phyloP scores from a whole-genome alignment of 1,140 invertebrate genomes.

The Drosophila tsacasi region DNA sequence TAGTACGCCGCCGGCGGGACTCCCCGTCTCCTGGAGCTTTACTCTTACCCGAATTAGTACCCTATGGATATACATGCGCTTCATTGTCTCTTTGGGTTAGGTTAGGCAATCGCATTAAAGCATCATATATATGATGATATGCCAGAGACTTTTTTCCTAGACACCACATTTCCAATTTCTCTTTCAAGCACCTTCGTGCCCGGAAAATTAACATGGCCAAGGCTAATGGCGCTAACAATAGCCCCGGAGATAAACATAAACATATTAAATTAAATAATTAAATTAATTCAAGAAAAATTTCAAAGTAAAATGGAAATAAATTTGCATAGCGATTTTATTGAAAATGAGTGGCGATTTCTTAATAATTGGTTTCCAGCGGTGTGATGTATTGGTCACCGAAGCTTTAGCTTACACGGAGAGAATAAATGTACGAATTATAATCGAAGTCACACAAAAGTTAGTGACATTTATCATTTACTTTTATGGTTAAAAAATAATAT shows the following conservation, averaged over 20 bases:
- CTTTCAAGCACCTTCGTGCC: constrained; percentile 50
- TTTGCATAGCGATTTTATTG: constrained; percentile 19
- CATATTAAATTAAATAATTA: constrained; percentile 67
- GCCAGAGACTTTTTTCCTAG: constrained; percentile 45
- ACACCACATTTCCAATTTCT: constrained; percentile 55
- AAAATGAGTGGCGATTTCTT: constrained; percentile 27
- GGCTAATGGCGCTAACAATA: constrained; percentile 49
- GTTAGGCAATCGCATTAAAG: constrained; percentile 51
- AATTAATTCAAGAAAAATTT: constrained; percentile 49
- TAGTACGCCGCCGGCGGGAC: constrained; percentile 2
- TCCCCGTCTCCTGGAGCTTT: constrained; percentile 17
- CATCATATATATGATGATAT: not conserved
- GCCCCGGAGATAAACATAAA: constrained; percentile 23
- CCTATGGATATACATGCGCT: constrained; percentile 12
- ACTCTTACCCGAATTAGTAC: constrained; percentile 29
- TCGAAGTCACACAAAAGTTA: too few species aligned
- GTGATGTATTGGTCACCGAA: constrained; percentile 10
- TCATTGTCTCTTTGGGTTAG: constrained; percentile 32
- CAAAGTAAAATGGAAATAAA: constrained; percentile 23
- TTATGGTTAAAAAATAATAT: too few species aligned
- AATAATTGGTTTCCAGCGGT: constrained; percentile 28
- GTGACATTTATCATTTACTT: too few species aligned
- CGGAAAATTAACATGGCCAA: constrained; percentile 68
- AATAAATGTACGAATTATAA: not conserved
- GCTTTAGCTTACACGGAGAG: constrained; percentile 4